Evolutionary conservation across 2,113 vertebrate genomes (phyloP).

Genomic region (Tauraco erythrolophus): DNA sequence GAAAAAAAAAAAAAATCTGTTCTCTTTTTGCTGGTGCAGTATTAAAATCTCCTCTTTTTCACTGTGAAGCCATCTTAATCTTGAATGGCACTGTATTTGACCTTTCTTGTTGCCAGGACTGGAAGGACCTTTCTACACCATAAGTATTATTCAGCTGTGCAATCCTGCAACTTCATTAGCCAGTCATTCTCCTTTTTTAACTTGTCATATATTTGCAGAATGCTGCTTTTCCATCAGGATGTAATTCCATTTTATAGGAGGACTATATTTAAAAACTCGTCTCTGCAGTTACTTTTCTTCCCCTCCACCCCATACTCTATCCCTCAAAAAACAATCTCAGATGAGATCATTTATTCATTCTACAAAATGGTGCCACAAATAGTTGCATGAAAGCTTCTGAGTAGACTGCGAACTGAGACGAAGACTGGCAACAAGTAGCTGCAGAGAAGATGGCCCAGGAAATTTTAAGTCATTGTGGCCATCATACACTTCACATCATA

Average conservation of each 20-base stretch:
- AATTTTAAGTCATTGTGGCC: not conserved
- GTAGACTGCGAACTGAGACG: not conserved
- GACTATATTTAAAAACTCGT: not conserved
- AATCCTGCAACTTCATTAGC: not conserved
- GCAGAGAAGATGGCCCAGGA: not conserved
- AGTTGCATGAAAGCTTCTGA: not conserved
- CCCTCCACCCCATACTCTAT: not conserved
- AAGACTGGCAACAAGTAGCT: not conserved
- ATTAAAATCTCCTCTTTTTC: conserved; percentile 35
- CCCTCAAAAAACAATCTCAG: not conserved
- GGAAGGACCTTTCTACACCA: not conserved
- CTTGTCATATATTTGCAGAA: not conserved
- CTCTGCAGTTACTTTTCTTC: not conserved
- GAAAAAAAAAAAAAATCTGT: conserved; percentile 64
- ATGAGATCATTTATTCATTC: not conserved
- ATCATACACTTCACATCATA: not conserved
- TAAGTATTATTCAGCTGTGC: not conserved
- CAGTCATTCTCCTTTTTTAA: not conserved
- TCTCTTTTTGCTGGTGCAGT: not conserved
- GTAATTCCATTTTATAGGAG: not conserved
- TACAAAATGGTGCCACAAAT: not conserved
- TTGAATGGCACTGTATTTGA: conserved; percentile 15
- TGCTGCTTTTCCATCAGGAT: not conserved
- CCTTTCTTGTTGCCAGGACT: not conserved
- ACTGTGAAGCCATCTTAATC: conserved; percentile 18